These are phyloP conservation scores for Piaya cayana DNA, from an alignment of 2,113 vertebrate species.

Conservation along the genomic window DNA sequence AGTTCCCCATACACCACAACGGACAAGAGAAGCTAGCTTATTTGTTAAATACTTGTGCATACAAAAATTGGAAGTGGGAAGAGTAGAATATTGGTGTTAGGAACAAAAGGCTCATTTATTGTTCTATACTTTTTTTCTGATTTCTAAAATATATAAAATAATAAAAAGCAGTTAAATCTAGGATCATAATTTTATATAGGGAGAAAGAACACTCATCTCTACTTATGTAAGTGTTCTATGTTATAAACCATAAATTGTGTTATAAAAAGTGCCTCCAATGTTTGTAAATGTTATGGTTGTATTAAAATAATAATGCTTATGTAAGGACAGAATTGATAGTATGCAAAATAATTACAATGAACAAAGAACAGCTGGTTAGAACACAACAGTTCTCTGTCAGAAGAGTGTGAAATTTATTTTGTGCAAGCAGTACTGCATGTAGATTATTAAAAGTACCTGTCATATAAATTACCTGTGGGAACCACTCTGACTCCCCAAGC, in stretches of 20 bases:
- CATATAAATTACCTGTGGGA: slow-evolving; percentile 86
- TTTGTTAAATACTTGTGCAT: background rate
- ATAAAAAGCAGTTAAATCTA: background rate
- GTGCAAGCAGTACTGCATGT: background rate
- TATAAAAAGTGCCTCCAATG: background rate
- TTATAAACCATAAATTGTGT: background rate
- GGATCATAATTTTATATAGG: background rate
- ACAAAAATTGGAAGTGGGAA: background rate
- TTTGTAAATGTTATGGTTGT: background rate
- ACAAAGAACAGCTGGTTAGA: slow-evolving; percentile 1
- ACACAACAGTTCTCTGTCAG: background rate
- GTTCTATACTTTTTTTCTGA: background rate
- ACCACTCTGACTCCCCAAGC: slow-evolving; percentile 95
- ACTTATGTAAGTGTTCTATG: background rate
- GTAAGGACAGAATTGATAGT: background rate
- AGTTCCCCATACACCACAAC: background rate
- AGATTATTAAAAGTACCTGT: slow-evolving; percentile 13
- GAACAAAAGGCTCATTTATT: background rate
- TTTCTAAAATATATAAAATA: background rate
- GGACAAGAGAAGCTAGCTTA: background rate
- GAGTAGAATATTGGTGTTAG: background rate
- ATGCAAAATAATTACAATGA: background rate
- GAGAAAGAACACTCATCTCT: background rate
- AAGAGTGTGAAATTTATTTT: slow-evolving; percentile 23
- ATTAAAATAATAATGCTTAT: background rate